Percentiles rank a stretch among this genome's conserved stretches.
Conservation (phyloP, 2,797 vertebrate species). For the Spinibarbus caldwelli region DNA sequence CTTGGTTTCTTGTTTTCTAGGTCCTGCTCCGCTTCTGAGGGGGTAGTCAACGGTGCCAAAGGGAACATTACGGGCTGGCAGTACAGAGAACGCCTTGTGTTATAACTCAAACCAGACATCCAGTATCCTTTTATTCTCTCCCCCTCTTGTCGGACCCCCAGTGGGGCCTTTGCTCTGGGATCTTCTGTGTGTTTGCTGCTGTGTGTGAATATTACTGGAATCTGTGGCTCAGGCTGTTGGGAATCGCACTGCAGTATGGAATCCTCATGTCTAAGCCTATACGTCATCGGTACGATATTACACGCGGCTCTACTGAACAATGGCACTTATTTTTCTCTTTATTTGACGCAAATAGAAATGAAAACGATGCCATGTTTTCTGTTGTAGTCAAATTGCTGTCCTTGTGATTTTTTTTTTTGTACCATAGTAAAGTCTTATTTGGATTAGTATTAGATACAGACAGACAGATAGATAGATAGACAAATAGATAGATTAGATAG, state of each 20-base stretch:
- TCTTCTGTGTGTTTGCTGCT: constrained; percentile 22
- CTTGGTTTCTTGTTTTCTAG: constrained; percentile 57
- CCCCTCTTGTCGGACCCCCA: constrained; percentile 42
- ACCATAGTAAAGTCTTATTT: neutral
- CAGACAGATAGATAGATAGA: no score
- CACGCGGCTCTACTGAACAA: neutral
- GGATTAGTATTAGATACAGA: neutral
- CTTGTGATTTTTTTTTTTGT: no score
- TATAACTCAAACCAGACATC: constrained; percentile 65
- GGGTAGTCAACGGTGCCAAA: constrained; percentile 55
- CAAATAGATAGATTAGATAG: no score
- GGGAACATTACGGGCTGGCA: constrained; percentile 58
- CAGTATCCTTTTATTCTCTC: constrained; percentile 39
- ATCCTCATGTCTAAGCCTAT: constrained; percentile 15
- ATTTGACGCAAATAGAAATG: neutral
- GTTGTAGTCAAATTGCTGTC: neutral
- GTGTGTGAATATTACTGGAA: constrained; percentile 27
- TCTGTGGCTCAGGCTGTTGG: neutral
- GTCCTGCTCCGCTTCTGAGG: constrained; percentile 46
- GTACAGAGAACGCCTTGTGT: constrained; percentile 67
- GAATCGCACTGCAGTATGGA: neutral
- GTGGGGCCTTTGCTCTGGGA: constrained; percentile 31
- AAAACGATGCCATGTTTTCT: neutral
- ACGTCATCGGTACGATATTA: neutral
- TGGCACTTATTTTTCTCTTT: neutral